Evolutionary conservation across 1,140 invertebrate genomes (phyloP).

Genomic region (Meloidogyne hapla): DNA sequence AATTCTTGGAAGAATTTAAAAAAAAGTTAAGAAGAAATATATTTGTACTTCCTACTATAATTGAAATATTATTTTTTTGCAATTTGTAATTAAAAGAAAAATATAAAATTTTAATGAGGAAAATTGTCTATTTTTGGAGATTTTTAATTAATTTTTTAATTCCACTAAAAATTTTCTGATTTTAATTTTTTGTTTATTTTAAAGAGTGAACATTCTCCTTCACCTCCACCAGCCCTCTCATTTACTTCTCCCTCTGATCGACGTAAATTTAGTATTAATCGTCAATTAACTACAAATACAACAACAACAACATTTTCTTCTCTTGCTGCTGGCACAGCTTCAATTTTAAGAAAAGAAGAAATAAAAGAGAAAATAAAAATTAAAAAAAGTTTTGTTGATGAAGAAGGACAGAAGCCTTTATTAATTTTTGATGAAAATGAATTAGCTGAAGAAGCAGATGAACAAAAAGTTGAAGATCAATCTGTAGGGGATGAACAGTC

Average conservation of each 20-base stretch:
- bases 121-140: not conserved
- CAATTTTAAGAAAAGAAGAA: slow-evolving; percentile 11
- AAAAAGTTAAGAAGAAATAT: too few species aligned
- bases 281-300: not conserved
- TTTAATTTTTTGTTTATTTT: not conserved
- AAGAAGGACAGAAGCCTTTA: slow-evolving; percentile 2
- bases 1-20: too few species aligned
- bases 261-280: not conserved
- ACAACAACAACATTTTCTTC: slow-evolving; percentile 15
- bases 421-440: not conserved
- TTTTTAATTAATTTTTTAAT: not conserved
- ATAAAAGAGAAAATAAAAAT: slow-evolving; percentile 3
- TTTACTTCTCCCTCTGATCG: not conserved
- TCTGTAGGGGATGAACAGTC: not conserved
- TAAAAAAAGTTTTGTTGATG: slow-evolving; percentile 2
- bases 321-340: slow-evolving; percentile 14
- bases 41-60: too few species aligned
- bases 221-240: slow-evolving; percentile 7
- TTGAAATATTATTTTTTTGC: too few species aligned
- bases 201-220: slow-evolving; percentile 21
- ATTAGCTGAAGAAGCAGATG: not conserved
- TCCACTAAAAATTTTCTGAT: not conserved
- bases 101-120: not conserved
- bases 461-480: not conserved
- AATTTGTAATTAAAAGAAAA: not conserved